These are phyloP conservation scores for Neodiprion lecontei DNA, from an alignment of 1,140 invertebrate genomes.

Conservation along the genomic window DNA sequence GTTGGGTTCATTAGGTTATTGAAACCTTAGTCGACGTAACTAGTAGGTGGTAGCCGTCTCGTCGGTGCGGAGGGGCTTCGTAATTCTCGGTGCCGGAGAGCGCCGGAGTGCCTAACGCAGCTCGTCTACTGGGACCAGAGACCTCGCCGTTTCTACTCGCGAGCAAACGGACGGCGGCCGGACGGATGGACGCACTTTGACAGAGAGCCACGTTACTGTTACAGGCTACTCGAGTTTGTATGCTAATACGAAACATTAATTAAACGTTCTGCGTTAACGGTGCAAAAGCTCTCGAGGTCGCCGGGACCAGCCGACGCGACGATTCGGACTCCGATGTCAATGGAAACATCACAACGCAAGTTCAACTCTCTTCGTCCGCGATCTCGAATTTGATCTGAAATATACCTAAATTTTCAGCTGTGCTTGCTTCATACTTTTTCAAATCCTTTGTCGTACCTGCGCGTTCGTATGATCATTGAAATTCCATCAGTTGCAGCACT, in stretches of 20 bases:
- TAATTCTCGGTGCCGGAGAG: constrained; percentile 41
- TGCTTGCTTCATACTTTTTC: not conserved
- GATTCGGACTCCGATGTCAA: not conserved
- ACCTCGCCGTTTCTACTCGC: constrained; percentile 14
- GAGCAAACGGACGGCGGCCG: not conserved
- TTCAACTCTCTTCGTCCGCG: no score
- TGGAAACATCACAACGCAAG: no score
- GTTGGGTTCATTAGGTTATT: constrained; percentile 54
- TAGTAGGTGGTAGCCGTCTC: constrained; percentile 35
- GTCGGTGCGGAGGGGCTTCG: constrained; percentile 43
- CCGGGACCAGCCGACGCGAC: not conserved
- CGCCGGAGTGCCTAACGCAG: no score
- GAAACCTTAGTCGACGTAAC: constrained; percentile 56
- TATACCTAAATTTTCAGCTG: not conserved
- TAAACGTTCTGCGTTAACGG: constrained; percentile 35
- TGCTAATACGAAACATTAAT: constrained; percentile 48
- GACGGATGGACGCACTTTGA: not conserved
- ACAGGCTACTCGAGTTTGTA: constrained; percentile 40
- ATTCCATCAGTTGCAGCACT: not conserved
- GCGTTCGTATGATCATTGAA: no score
- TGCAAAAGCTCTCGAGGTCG: not conserved
- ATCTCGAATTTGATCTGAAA: no score
- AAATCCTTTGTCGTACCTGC: not conserved
- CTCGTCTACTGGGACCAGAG: no score
- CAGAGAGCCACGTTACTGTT: constrained; percentile 32